Base-by-base conservation (phyloP, 2,797 vertebrate species). In the Craterocephalus amniculus region DNA sequence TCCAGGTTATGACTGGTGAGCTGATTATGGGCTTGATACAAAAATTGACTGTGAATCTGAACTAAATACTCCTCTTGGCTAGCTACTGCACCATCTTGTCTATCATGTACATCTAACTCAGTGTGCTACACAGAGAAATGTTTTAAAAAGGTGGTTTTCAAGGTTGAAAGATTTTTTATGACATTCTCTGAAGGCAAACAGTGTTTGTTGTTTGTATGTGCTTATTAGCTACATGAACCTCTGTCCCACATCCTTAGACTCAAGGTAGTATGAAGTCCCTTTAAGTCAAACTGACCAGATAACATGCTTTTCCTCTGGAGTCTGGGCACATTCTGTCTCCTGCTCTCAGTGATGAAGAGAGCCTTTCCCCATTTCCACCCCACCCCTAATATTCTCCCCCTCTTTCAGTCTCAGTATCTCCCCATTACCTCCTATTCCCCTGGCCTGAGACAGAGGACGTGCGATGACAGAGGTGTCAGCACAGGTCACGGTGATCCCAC, bases 391-490 rank as follows among this genome's bases (percentile, higher is more conserved):
- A 43, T 20, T 26, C 61, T 38, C 27, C 54, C 66, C 34, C 24
- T 61, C 59, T 57, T 79, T 69, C 59, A 62, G 24, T 59, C 66
- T 63, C 74, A 60, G 59, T 75, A 51, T 67, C 70, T 70, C 66
- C 71, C 71, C 45, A 62, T 78, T 69, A 75, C 61, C 76, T 79
- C 57, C 52, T 62, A 36, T 51, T 35, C 29, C 71, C 36, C 40
- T 68, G 76, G 79, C 76, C 70, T 69, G 78, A 83, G 84, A 85
- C 75, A 36, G 72, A 77, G 79, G 87, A 83, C 59, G 38, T 72
- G 85, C 43, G 94, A 95, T 94, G 95, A 96, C 95, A 96, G 93
- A 90, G 93, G 94, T 94, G 94, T 94, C 93, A 88, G 89, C 89
- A 83, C 93, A 92, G 95, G 95, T 96, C 95, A 95, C 51, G 2